A percentile compares a stretch with the other conserved stretches of the same genome.
These are phyloP conservation scores for Aulostomus chinensis DNA, from an alignment of 2,797 vertebrate species.

Conservation along the genomic window DNA sequence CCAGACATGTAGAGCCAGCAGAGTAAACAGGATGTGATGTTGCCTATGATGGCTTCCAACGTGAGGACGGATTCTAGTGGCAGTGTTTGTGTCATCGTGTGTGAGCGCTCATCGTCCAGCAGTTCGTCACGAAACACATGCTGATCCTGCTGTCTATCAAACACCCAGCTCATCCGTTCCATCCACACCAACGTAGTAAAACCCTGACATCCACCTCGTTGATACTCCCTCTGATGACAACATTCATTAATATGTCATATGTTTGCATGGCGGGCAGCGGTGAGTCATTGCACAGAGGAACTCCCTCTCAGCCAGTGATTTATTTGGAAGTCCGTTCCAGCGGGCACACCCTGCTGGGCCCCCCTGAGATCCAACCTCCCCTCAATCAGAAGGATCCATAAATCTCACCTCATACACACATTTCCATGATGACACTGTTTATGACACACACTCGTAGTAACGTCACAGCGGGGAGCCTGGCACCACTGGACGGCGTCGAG, in stretches of 20 bases:
- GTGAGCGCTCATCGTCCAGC: conserved; percentile 43
- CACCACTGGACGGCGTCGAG: too few relatives aligned
- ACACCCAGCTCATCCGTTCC: conserved; percentile 21
- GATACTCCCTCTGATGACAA: conserved; percentile 9
- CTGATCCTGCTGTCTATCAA: conserved; percentile 30
- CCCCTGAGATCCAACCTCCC: conserved; percentile 34
- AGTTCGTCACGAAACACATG: conserved; percentile 40
- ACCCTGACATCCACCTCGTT: conserved; percentile 5
- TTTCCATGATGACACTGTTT: too few relatives aligned
- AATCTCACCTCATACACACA: too few relatives aligned
- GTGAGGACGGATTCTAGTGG: conserved; percentile 12
- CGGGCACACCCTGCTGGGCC: conserved; percentile 48
- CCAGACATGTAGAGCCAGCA: conserved; percentile 37
- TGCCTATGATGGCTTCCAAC: conserved; percentile 35
- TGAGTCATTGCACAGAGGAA: conserved; percentile 52
- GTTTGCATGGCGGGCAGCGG: conserved; percentile 21
- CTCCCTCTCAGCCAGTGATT: conserved; percentile 42
- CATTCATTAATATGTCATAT: conserved; percentile 22
- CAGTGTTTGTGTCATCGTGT: conserved; percentile 57
- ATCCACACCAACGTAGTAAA: conserved; percentile 15
- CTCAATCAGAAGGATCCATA: conserved; percentile 33
- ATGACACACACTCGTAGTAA: too few relatives aligned
- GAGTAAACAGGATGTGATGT: conserved; percentile 53
- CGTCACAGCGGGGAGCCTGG: too few relatives aligned
- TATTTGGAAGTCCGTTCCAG: conserved; percentile 46